Conservation (phyloP, 1,140 invertebrate species). For the Latrodectus geometricus region DNA sequence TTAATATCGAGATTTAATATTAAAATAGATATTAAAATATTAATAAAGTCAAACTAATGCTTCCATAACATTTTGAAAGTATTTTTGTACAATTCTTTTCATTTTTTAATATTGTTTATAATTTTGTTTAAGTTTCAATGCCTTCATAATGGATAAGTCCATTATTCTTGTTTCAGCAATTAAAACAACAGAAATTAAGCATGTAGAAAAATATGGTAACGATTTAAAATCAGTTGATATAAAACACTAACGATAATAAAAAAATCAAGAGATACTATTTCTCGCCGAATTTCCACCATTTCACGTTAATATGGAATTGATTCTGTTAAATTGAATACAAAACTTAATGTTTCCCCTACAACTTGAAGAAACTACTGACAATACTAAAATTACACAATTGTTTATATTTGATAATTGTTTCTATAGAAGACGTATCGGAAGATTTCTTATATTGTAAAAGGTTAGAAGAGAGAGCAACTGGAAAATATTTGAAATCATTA, state of each 20-base stretch:
- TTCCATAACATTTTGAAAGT: conserved; percentile 27
- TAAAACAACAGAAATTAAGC: conserved; percentile 19
- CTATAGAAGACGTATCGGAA: conserved; percentile 18
- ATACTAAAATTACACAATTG: conserved; percentile 35
- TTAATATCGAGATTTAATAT: no score
- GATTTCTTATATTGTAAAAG: neutral
- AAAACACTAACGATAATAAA: neutral
- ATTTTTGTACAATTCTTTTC: conserved; percentile 12
- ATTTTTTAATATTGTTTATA: conserved; percentile 32
- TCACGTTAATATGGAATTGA: neutral
- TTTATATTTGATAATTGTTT: conserved; percentile 11
- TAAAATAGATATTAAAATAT: conserved; percentile 26
- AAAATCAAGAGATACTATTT: conserved; percentile 14
- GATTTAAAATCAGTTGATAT: no score
- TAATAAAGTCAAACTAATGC: conserved; percentile 24
- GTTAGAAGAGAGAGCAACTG: conserved; percentile 6
- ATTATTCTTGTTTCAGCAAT: conserved; percentile 11
- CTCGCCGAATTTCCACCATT: conserved; percentile 15
- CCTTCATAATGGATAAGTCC: conserved; percentile 14
- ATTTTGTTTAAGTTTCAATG: conserved; percentile 38
- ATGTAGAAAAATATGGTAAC: conserved; percentile 7
- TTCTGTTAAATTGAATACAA: conserved; percentile 32
- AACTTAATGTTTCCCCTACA: conserved; percentile 36
- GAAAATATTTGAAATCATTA: conserved; percentile 41
- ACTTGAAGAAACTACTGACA: conserved; percentile 35